phyloP scores from a whole-genome alignment of 2,888 invertebrate genomes.

The Pseudoips prasinana region DNA sequence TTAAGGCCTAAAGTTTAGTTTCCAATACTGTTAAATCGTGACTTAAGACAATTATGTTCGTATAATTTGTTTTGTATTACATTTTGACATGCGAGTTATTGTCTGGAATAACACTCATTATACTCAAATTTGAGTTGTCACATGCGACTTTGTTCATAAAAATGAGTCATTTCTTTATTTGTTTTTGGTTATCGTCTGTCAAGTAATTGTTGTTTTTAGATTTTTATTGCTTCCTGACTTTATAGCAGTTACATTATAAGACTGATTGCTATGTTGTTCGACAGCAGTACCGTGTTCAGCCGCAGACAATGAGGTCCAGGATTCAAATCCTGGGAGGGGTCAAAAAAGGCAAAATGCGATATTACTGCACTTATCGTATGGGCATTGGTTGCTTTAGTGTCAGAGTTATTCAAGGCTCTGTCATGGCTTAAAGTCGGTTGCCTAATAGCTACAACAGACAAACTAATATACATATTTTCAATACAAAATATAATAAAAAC shows the following conservation, averaged over 20 bases:
- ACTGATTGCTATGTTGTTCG: not conserved
- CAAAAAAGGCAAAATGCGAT: too few species aligned
- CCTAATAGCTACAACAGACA: not conserved
- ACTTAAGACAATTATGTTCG: constrained; percentile 6
- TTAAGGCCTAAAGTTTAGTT: not conserved
- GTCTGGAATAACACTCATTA: constrained; percentile 46
- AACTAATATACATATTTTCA: not conserved
- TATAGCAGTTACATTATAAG: too few species aligned
- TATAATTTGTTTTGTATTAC: constrained; percentile 35
- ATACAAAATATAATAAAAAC: too few species aligned
- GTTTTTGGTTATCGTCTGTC: constrained; percentile 8
- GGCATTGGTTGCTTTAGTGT: too few species aligned
- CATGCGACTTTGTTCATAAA: constrained; percentile 22
- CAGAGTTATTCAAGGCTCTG: too few species aligned
- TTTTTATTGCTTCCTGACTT: too few species aligned
- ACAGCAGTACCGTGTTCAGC: not conserved
- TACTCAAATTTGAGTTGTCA: constrained; percentile 43
- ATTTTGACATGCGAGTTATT: constrained; percentile 55
- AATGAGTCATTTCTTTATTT: constrained; percentile 27
- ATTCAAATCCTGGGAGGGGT: too few species aligned
- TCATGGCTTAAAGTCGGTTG: too few species aligned
- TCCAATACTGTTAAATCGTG: not conserved
- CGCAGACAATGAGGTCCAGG: too few species aligned
- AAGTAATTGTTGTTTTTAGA: constrained; percentile 3
- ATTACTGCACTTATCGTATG: too few species aligned